Percentiles rank a stretch among this genome's conserved stretches.
phyloP scores from a whole-genome alignment of 2,113 vertebrate genomes.

The Poeciliopsis occidentalis region DNA sequence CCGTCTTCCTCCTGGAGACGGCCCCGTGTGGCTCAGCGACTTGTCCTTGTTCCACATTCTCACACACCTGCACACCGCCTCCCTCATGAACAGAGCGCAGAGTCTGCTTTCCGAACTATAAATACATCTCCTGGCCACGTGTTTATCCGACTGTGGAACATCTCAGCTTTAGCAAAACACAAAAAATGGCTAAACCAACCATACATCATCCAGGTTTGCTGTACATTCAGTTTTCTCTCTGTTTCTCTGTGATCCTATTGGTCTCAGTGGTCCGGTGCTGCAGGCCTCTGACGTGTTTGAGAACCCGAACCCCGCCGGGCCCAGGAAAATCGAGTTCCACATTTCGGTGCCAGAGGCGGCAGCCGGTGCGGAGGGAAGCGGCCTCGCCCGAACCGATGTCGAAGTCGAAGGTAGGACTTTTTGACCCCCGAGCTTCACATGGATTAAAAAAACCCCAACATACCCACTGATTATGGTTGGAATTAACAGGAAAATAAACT shows the following conservation, averaged over 20 bases:
- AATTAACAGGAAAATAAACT: not conserved
- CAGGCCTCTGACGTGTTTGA: slow-evolving; percentile 95
- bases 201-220: slow-evolving; percentile 44
- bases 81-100: slow-evolving; percentile 46
- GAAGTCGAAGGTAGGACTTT: slow-evolving; percentile 49
- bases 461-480: not conserved
- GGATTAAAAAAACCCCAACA: slow-evolving; percentile 32
- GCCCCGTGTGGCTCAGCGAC: slow-evolving; percentile 21
- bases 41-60: slow-evolving; percentile 23
- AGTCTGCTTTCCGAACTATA: slow-evolving; percentile 47
- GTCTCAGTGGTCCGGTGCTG: slow-evolving; percentile 82
- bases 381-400: slow-evolving; percentile 16
- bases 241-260: slow-evolving; percentile 37
- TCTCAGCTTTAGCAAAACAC: slow-evolving; percentile 37
- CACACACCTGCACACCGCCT: slow-evolving; percentile 13
- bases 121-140: slow-evolving; percentile 33
- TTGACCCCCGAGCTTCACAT: not conserved
- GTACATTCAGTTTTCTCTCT: slow-evolving; percentile 6
- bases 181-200: slow-evolving; percentile 4
- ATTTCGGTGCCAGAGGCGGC: slow-evolving; percentile 85
- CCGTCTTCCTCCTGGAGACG: slow-evolving; percentile 50
- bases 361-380: slow-evolving; percentile 71
- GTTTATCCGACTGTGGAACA: slow-evolving; percentile 41
- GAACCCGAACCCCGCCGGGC: slow-evolving; percentile 84
- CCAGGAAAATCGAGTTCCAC: slow-evolving; percentile 93